Conservation (phyloP, 2,113 vertebrate species). For the Cochlearius cochlearius region DNA sequence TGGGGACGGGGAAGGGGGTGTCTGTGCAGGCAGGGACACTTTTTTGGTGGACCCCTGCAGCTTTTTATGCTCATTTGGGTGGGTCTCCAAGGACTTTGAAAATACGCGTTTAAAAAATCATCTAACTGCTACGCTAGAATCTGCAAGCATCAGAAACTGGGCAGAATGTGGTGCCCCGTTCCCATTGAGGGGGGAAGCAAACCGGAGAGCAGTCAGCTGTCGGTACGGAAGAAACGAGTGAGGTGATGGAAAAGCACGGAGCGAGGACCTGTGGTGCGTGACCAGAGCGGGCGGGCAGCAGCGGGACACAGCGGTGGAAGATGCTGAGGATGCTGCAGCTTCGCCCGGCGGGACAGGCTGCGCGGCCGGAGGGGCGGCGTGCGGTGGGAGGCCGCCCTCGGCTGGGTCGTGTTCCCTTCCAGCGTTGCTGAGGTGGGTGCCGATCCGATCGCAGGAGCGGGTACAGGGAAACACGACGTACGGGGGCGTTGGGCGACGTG, state of each 20-base stretch:
- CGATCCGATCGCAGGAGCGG: background rate
- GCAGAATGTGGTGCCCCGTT: background rate
- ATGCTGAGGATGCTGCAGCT: background rate
- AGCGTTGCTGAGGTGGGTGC: background rate
- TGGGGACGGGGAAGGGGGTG: background rate
- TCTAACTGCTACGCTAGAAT: background rate
- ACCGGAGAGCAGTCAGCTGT: background rate
- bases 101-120: background rate
- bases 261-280: background rate
- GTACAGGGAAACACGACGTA: no score
- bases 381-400: background rate
- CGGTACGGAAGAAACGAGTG: background rate
- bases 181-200: background rate
- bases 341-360: background rate
- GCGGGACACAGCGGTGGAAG: background rate
- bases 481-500: accelerated
- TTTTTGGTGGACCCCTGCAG: background rate
- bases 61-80: background rate
- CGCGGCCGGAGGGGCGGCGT: accelerated
- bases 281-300: background rate
- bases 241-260: accelerated
- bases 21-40: accelerated
- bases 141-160: background rate
- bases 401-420: background rate
- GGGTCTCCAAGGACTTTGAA: background rate